Conservation (phyloP, 2,797 vertebrate genomes). For the Perodicticus potto region DNA sequence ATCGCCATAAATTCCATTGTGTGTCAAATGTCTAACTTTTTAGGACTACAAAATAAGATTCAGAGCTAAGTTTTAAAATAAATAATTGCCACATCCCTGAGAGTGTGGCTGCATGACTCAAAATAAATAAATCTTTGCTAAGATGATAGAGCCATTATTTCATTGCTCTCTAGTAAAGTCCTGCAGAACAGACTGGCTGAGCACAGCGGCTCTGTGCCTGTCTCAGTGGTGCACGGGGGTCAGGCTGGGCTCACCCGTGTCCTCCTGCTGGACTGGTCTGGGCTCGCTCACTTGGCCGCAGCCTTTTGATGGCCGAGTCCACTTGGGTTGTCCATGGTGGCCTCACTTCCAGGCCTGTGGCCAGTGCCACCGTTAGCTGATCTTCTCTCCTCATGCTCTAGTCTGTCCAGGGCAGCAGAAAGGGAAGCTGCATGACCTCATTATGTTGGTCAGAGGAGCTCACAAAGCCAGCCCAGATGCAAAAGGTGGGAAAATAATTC, state of each 20-base stretch:
- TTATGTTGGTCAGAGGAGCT: neutral
- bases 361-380: neutral
- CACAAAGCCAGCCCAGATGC: neutral
- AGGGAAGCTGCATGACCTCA: neutral
- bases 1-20: neutral
- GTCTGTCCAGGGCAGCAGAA: neutral
- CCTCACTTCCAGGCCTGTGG: neutral
- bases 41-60: neutral
- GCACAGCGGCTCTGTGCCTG: neutral
- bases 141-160: neutral
- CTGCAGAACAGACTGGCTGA: neutral
- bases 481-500: neutral
- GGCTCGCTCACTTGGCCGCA: neutral
- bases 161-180: conserved; percentile 11
- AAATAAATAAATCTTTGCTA: conserved; percentile 5
- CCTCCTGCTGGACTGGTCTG: neutral
- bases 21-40: conserved; percentile 14
- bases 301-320: neutral
- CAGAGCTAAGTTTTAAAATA: neutral
- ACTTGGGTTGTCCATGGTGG: neutral
- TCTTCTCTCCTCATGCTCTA: neutral
- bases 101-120: neutral
- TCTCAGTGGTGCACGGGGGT: neutral
- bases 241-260: neutral
- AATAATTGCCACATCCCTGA: neutral